Conservation (phyloP, 2,113 vertebrate genomes). For the Clarias magur region DNA sequence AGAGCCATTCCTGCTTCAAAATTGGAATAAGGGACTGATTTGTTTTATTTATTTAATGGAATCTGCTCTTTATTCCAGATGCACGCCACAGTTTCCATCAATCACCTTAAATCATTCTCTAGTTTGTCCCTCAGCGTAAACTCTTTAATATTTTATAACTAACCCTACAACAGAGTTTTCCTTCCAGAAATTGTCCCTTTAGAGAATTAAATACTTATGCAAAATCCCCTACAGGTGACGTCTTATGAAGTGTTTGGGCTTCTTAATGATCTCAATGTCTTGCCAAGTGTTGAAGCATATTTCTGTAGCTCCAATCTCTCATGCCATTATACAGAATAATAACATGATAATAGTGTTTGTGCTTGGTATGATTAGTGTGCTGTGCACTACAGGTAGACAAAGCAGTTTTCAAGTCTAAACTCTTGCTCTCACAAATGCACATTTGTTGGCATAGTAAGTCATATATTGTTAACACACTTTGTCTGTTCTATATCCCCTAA, state of each 20-base stretch:
- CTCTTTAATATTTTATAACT: neutral
- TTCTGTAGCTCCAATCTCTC: neutral
- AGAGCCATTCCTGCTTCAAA: neutral
- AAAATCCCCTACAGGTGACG: neutral
- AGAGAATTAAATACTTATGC: neutral
- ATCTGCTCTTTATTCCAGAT: neutral
- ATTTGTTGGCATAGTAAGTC: neutral
- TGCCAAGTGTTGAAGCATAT: neutral
- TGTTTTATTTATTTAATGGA: neutral
- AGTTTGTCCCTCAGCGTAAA: neutral
- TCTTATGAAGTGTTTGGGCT: neutral
- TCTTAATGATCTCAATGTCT: neutral
- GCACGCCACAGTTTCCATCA: neutral
- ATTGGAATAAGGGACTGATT: neutral
- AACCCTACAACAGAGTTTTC: neutral
- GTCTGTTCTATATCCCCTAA: slow-evolving; percentile 3
- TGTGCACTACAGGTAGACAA: slow-evolving; percentile 1
- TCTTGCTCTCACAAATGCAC: neutral
- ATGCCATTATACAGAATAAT: neutral
- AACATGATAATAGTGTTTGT: neutral
- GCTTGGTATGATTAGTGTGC: neutral
- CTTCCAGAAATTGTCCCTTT: neutral
- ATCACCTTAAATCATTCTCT: neutral
- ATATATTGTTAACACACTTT: slow-evolving; percentile 7
- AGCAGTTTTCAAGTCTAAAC: neutral